Conservation (phyloP, 2,888 invertebrate genomes). For the Rhamphomyia laevipes region DNA sequence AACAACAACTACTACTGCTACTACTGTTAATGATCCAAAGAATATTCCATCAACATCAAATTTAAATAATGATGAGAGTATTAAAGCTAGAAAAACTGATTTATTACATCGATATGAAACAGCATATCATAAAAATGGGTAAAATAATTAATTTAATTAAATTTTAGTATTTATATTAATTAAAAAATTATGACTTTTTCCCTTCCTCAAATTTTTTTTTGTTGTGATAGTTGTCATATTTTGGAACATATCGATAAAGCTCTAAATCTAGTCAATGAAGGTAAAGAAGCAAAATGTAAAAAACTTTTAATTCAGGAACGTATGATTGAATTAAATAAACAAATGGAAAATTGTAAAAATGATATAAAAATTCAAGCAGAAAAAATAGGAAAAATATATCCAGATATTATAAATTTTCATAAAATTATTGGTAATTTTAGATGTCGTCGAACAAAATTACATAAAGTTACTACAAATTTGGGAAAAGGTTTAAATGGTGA, state of each 20-base stretch:
- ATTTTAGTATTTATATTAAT: neutral
- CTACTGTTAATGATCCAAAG: neutral
- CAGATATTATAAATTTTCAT: constrained; percentile 28
- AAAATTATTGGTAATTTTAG: constrained; percentile 27
- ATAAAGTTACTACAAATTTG: constrained; percentile 25
- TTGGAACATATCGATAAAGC: constrained; percentile 29
- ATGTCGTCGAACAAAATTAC: constrained; percentile 25
- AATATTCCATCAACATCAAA: neutral
- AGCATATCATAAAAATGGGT: constrained; percentile 29
- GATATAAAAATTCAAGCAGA: constrained; percentile 25
- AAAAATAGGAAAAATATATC: constrained; percentile 27
- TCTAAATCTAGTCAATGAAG: constrained; percentile 26
- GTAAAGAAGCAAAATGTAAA: constrained; percentile 25
- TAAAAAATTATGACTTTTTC: too few species aligned
- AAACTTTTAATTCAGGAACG: constrained; percentile 26
- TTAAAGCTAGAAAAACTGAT: neutral
- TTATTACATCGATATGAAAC: constrained; percentile 21
- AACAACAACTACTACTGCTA: neutral
- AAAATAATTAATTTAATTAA: constrained; percentile 4
- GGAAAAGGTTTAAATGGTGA: constrained; percentile 25
- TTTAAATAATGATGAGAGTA: neutral
- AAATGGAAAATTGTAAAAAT: constrained; percentile 24
- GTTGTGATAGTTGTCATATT: constrained; percentile 23
- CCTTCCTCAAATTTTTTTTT: constrained; percentile 1
- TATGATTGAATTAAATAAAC: constrained; percentile 23